These are phyloP conservation scores for Pantherophis vulpinus DNA, from an alignment of 2,797 vertebrate genomes.

Conservation along the genomic window DNA sequence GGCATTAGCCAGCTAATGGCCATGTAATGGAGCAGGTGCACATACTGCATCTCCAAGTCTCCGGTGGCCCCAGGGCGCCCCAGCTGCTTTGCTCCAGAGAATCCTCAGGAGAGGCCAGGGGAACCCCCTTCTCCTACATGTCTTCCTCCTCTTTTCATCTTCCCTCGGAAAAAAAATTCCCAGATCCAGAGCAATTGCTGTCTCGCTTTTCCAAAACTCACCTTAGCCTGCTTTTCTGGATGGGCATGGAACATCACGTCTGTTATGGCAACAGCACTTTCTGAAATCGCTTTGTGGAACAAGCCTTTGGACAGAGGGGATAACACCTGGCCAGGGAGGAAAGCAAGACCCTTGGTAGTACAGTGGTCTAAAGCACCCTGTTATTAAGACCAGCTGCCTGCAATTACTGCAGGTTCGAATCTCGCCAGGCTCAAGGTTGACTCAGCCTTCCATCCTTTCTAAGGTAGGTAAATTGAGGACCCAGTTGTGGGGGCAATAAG, in stretches of 20 bases:
- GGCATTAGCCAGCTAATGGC: background rate
- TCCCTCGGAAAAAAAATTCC: background rate
- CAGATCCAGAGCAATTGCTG: background rate
- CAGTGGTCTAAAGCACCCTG: too few species aligned
- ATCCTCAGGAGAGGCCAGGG: background rate
- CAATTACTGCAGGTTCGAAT: too few species aligned
- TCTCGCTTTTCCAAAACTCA: background rate
- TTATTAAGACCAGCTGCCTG: too few species aligned
- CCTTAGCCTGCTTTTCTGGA: background rate
- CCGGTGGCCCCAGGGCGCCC: background rate
- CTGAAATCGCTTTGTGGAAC: constrained; percentile 56
- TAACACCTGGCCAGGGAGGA: constrained; percentile 64
- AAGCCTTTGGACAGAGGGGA: constrained; percentile 67
- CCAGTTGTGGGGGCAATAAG: too few species aligned
- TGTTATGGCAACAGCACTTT: constrained; percentile 38
- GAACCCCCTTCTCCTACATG: background rate
- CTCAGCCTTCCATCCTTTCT: too few species aligned
- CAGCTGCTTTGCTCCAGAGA: background rate
- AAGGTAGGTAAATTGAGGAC: too few species aligned
- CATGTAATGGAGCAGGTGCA: background rate
- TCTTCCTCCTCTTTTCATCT: background rate
- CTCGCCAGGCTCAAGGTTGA: too few species aligned
- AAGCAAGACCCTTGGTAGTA: too few species aligned
- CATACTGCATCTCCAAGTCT: background rate
- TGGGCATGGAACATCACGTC: constrained; percentile 2